These are phyloP conservation scores for Bergia sp. DNA, from an alignment of 92 coral and sea anemone species.

Conservation along the genomic window DNA sequence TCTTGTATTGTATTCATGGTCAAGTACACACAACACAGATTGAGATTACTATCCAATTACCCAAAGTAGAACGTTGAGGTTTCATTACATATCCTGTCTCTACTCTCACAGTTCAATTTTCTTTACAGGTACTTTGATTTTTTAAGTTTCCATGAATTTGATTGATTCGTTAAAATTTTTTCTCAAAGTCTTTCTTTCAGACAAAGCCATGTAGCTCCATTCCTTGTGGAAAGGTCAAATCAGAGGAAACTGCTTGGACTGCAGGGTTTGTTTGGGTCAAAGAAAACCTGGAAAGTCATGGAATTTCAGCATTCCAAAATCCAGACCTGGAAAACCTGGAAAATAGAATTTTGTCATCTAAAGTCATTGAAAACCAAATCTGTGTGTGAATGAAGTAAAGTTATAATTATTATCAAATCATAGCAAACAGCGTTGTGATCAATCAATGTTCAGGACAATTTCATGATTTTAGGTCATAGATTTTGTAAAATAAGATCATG, in stretches of 20 bases:
- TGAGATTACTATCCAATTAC: not conserved
- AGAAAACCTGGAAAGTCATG: not conserved
- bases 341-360: no score
- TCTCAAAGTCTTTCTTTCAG: slow-evolving; percentile 22
- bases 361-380: no score
- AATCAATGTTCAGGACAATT: no score
- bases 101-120: not conserved
- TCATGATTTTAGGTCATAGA: no score
- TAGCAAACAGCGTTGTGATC: no score
- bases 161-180: slow-evolving; percentile 1
- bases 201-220: slow-evolving; percentile 27
- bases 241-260: slow-evolving; percentile 6
- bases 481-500: no score
- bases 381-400: no score
- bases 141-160: not conserved
- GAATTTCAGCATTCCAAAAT: no score
- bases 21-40: slow-evolving; percentile 39
- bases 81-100: not conserved
- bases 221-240: slow-evolving; percentile 8
- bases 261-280: not conserved
- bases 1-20: not conserved
- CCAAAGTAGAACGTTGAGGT: not conserved
- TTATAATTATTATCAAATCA: no score
- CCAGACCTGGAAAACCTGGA: no score
- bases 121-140: slow-evolving; percentile 17